Base-by-base conservation (phyloP, 1,140 invertebrate species). In the Trachelipus rathkii region DNA sequence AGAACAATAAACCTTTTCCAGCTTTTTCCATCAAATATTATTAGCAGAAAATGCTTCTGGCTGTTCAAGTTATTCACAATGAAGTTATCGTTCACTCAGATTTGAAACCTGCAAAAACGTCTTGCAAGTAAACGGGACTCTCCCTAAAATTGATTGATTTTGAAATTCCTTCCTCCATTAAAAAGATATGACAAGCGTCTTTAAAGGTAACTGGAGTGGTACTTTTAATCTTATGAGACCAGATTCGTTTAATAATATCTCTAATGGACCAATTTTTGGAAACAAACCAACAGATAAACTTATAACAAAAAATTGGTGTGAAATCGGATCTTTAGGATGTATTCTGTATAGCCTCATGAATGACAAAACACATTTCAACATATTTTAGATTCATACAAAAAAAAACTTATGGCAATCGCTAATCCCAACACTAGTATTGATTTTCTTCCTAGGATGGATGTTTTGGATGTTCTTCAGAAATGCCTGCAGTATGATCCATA, bases 91-190 rank as follows among this genome's bases (percentile, higher is more conserved):
- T 98, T 76, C 96, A 98, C 87, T 94, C 94, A 0, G 96, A 99
- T 86, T 86, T 99, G 75, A 99, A 99, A 85, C 97, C 97, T 11
- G 95, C 95, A 0, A 99, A 0, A 99, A 99, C 86, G 99, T 99
- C 86, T 87, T 99, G 11, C 86, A 96, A 81, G 93, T 96, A 24
- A 89, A 89, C 76, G 94, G 93, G 5, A 88, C 90, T 70, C 85
- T 99, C 90, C 70, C 85, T 99, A 6, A 99, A 98, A 87, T 86
- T 99, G 24, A 99, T 99, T 78, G 97, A 99, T 87, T 99, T 99
- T 87, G 97, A 96, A 24, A 99, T 99, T 82, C 93, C 97, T n/a
- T 93, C 94, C 70, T 91, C 90, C 71, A 89, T 99, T 71, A 94
- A 82, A 87, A 89, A 66, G 95, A 98, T 83, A 92, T 91, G 84